Conservation (phyloP, 2,113 vertebrate genomes). For the Aptenodytes patagonicus region DNA sequence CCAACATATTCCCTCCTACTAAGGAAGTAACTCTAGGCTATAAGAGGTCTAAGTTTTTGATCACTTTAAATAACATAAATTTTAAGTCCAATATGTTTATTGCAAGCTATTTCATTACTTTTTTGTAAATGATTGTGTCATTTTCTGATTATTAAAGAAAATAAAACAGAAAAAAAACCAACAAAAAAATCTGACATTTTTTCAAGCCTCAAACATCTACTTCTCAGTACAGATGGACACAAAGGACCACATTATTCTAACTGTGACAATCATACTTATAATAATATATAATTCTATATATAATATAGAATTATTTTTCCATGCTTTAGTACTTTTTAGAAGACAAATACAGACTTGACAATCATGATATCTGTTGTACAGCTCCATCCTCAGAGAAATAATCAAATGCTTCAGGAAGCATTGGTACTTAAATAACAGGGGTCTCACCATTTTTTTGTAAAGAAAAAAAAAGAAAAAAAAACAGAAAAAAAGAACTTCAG, state of each 20-base stretch:
- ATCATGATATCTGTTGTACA: neutral
- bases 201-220: neutral
- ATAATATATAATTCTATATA: neutral
- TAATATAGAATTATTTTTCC: neutral
- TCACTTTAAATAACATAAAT: neutral
- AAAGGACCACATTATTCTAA: neutral
- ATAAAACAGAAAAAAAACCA: neutral
- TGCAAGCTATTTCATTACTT: neutral
- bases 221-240: neutral
- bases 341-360: neutral
- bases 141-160: neutral
- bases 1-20: neutral
- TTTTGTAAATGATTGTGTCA: neutral
- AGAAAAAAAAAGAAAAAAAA: neutral
- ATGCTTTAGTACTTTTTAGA: neutral
- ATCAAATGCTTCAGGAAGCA: neutral
- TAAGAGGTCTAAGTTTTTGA: neutral
- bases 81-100: neutral
- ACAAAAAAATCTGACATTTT: accelerated
- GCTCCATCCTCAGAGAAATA: neutral
- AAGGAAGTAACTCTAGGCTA: neutral
- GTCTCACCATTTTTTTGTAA: neutral
- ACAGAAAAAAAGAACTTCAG: neutral
- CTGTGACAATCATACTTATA: neutral
- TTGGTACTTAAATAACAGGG: neutral